Percentiles rank a stretch among this genome's conserved stretches.
phyloP scores from a whole-genome alignment of 2,797 vertebrate species.

The Enteromius anoplus region DNA sequence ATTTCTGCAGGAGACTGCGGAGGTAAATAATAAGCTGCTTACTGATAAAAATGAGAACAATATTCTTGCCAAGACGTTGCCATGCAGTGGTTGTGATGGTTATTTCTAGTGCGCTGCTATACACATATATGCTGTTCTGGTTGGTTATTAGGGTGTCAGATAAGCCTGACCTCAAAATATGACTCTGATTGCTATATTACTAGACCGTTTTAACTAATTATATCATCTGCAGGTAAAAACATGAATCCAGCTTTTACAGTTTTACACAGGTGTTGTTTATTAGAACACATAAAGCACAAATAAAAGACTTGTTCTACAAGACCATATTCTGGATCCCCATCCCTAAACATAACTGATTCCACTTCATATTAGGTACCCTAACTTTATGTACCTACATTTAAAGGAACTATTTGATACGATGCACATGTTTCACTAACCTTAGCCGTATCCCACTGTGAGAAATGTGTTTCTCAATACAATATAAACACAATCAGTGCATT shows the following conservation, averaged over 20 bases:
- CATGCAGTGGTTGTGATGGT: background rate
- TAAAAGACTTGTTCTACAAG: background rate
- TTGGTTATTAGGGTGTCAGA: background rate
- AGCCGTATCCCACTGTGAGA: too few relatives aligned
- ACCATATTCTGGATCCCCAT: too few relatives aligned
- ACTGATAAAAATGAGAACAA: background rate
- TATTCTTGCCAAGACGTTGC: background rate
- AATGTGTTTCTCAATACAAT: too few relatives aligned
- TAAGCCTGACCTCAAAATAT: background rate
- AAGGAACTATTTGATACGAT: too few relatives aligned
- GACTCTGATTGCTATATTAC: background rate
- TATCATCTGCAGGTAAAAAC: background rate
- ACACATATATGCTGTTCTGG: background rate
- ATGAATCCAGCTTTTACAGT: background rate
- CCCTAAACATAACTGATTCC: background rate
- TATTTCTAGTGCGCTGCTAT: background rate
- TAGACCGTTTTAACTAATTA: background rate
- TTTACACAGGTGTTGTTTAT: background rate
- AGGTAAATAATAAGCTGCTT: background rate
- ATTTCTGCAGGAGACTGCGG: constrained; percentile 1
- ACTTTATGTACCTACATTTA: background rate
- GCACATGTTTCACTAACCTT: background rate
- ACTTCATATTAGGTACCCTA: background rate
- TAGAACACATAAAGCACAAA: background rate
- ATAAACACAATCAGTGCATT: too few relatives aligned